phyloP scores from a whole-genome alignment of 2,888 invertebrate genomes.

The Oscheius onirici region DNA sequence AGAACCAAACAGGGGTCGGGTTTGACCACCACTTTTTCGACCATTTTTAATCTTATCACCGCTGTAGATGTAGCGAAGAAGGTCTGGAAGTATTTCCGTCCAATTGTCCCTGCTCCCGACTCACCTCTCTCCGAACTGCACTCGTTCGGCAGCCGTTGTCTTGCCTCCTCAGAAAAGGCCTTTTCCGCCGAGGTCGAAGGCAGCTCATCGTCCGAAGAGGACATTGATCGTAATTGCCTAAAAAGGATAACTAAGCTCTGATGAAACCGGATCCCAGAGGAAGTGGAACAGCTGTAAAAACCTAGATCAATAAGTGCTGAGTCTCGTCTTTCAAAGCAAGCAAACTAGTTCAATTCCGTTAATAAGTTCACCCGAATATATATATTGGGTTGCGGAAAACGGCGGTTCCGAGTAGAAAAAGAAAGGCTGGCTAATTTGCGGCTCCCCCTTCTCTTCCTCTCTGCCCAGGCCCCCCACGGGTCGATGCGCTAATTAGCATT shows the following conservation, averaged over 20 bases:
- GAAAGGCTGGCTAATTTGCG: conserved; percentile 28
- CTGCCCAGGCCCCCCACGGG: neutral
- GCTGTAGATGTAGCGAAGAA: conserved; percentile 71
- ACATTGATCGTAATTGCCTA: conserved; percentile 63
- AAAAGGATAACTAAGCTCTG: conserved; percentile 1
- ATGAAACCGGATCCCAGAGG: too few species aligned
- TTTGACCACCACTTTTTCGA: conserved; percentile 33
- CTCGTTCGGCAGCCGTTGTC: conserved; percentile 58
- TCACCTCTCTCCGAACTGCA: conserved; percentile 63
- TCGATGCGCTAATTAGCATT: conserved; percentile 33
- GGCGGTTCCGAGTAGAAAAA: neutral
- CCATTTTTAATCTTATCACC: conserved; percentile 47
- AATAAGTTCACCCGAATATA: too few species aligned
- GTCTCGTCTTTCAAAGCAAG: too few species aligned
- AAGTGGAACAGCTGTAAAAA: too few species aligned
- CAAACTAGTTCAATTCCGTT: too few species aligned
- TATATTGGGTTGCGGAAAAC: too few species aligned
- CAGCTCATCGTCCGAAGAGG: conserved; percentile 86
- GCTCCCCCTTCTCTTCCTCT: neutral
- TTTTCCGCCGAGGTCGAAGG: conserved; percentile 44
- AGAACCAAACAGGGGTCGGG: conserved; percentile 18
- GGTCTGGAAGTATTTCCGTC: too few species aligned
- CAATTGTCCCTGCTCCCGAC: too few species aligned
- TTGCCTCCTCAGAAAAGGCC: conserved; percentile 44
- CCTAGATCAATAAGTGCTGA: too few species aligned